phyloP scores from a whole-genome alignment of 2,113 vertebrate species.

The Oncorhynchus masou region DNA sequence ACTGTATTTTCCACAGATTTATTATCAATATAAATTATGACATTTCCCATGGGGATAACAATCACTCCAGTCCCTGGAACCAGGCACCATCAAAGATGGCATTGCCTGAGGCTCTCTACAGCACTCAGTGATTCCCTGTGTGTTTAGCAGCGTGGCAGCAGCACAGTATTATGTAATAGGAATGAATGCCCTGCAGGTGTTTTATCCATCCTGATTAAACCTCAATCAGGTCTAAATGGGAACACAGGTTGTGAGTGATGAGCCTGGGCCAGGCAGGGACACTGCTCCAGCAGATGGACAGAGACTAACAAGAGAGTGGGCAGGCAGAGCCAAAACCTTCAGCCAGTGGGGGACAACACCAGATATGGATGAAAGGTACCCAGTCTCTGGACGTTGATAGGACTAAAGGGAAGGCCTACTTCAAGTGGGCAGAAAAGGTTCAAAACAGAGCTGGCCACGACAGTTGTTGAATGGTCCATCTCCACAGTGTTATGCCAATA shows the following conservation, averaged over 20 bases:
- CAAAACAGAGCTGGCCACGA: too few species aligned
- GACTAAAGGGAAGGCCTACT: neutral
- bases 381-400: too few species aligned
- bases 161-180: neutral
- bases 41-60: neutral
- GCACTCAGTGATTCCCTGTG: neutral
- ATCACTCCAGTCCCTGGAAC: too few species aligned
- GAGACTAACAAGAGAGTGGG: conserved; percentile 24
- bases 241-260: conserved; percentile 14
- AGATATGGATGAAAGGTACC: too few species aligned
- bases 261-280: neutral
- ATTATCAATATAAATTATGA: neutral
- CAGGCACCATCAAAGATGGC: neutral
- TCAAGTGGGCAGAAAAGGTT: too few species aligned
- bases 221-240: conserved; percentile 1
- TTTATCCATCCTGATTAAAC: conserved; percentile 42
- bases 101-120: neutral
- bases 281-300: conserved; percentile 36
- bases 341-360: neutral
- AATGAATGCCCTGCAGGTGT: conserved; percentile 17
- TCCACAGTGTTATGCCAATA: too few species aligned
- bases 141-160: neutral
- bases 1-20: neutral
- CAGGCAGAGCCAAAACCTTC: neutral
- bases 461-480: too few species aligned